phyloP scores from a whole-genome alignment of 2,113 vertebrate genomes.

The Vireo altiloquus region DNA sequence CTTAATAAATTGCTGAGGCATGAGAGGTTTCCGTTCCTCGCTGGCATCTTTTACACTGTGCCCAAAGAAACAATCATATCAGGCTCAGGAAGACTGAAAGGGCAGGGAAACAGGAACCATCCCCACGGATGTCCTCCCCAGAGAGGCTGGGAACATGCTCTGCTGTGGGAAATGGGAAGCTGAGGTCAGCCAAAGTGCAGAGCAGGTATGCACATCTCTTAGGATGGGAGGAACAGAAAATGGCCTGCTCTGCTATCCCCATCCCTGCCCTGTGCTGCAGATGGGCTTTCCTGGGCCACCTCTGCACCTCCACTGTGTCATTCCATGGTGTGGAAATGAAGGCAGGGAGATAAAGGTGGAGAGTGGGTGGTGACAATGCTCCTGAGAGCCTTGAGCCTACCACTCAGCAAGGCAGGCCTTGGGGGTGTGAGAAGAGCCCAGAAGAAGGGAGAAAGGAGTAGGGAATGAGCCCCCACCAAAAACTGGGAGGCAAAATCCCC shows the following conservation, averaged over 20 bases:
- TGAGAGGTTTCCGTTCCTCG: slow-evolving; percentile 76
- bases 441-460: background rate
- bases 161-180: slow-evolving; percentile 57
- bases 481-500: background rate
- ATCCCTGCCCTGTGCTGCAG: background rate
- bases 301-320: background rate
- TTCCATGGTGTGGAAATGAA: background rate
- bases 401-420: slow-evolving; percentile 1
- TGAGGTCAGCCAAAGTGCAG: background rate
- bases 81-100: slow-evolving; percentile 74
- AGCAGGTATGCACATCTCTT: background rate
- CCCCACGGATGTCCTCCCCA: slow-evolving; percentile 71
- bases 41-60: slow-evolving; percentile 74
- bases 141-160: slow-evolving; percentile 60
- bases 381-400: slow-evolving; percentile 21
- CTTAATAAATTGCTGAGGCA: slow-evolving; percentile 72
- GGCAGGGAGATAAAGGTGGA: slow-evolving; percentile 26
- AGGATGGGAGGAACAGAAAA: background rate
- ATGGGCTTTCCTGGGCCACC: background rate
- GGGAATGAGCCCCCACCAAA: background rate
- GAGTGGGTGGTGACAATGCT: slow-evolving; percentile 27
- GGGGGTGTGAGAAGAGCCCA: background rate
- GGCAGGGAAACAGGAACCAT: slow-evolving; percentile 79
- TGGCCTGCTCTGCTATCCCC: background rate
- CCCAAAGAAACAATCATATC: slow-evolving; percentile 83